phyloP scores from a whole-genome alignment of 1,140 invertebrate genomes.

The Calephelis nemesis region DNA sequence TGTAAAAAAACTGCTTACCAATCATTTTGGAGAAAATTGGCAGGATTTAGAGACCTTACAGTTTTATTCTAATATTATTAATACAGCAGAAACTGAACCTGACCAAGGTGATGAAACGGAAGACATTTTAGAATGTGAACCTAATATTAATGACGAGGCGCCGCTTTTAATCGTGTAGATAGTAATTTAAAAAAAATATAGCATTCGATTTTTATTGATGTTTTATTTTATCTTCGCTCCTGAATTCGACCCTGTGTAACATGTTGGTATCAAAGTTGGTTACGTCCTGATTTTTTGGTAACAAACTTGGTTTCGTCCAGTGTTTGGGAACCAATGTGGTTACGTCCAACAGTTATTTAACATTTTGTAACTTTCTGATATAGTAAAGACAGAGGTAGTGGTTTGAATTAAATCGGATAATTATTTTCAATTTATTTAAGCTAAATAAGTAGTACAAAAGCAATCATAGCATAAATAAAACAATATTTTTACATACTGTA shows the following conservation, averaged over 20 bases:
- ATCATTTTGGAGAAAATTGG: background rate
- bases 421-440: too few species aligned
- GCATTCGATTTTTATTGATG: background rate
- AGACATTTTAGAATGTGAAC: background rate
- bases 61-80: background rate
- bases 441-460: too few species aligned
- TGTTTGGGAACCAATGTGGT: conserved; percentile 1
- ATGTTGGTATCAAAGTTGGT: background rate
- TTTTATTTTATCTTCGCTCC: conserved; percentile 1
- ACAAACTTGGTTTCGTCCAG: background rate
- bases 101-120: background rate
- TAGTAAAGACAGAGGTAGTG: too few species aligned
- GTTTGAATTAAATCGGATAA: too few species aligned
- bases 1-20: background rate
- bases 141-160: conserved; percentile 1
- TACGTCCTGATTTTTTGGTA: conserved; percentile 1
- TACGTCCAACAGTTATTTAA: background rate
- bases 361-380: background rate
- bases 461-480: too few species aligned
- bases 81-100: background rate
- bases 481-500: too few species aligned
- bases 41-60: background rate
- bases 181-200: background rate
- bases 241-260: background rate
- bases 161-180: background rate